These are phyloP conservation scores for Coilia nasus DNA, from an alignment of 2,797 vertebrate genomes.

Conservation along the genomic window DNA sequence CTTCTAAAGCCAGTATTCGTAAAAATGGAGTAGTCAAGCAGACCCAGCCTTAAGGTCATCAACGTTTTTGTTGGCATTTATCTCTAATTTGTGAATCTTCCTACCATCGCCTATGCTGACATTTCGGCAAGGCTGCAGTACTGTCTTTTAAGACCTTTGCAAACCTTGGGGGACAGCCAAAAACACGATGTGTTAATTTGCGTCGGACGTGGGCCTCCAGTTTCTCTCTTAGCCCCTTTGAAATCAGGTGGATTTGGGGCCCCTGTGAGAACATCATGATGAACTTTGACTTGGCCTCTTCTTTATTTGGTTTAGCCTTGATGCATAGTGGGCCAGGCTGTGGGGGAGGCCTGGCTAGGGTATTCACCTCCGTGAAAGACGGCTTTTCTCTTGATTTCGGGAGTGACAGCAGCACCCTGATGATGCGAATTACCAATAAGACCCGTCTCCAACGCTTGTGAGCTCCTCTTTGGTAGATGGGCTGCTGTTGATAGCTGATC, in stretches of 20 bases:
- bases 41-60: neutral
- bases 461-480: neutral
- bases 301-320: neutral
- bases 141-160: neutral
- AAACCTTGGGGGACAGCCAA: neutral
- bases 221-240: neutral
- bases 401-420: neutral
- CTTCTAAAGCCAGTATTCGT: neutral
- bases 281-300: neutral
- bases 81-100: neutral
- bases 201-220: slow-evolving; percentile 14
- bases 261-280: slow-evolving; percentile 4
- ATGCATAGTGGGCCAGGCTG: neutral
- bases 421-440: neutral
- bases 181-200: neutral
- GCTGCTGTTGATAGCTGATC: neutral
- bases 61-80: neutral
- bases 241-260: slow-evolving; percentile 8
- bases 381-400: neutral
- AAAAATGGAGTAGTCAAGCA: neutral
- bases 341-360: neutral
- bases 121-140: neutral
- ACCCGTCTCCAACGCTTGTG: neutral
- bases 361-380: neutral
- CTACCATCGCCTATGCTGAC: neutral